A percentile compares a stretch with the other conserved stretches of the same genome.
These are phyloP conservation scores for Alethe diademata DNA, from an alignment of 2,113 vertebrate species.

Conservation along the genomic window DNA sequence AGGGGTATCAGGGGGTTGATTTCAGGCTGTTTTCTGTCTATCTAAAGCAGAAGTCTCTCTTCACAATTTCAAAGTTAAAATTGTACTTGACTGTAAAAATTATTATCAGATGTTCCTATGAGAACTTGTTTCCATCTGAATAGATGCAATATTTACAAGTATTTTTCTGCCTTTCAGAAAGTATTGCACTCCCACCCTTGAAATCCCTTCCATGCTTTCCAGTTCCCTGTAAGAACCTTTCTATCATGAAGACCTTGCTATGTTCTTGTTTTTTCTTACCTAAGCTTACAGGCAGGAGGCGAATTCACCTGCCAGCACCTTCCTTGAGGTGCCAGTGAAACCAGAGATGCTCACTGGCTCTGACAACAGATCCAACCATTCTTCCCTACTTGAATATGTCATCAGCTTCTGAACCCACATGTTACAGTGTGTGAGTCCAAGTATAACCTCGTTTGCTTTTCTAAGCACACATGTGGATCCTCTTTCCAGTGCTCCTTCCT, in stretches of 20 bases:
- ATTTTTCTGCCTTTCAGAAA: neutral
- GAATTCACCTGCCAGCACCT: neutral
- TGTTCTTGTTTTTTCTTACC: neutral
- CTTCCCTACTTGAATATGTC: neutral
- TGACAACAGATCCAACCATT: neutral
- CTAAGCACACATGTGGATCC: neutral
- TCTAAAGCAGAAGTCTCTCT: neutral
- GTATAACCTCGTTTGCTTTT: neutral
- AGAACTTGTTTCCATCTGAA: neutral
- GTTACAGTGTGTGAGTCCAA: neutral
- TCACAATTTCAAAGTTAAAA: neutral
- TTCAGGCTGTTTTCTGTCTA: neutral
- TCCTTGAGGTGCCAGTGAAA: neutral
- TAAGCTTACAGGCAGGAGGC: neutral
- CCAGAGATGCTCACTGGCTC: neutral
- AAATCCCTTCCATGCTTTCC: neutral
- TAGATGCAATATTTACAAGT: neutral
- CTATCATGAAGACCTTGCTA: neutral
- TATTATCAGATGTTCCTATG: neutral
- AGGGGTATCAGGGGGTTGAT: neutral
- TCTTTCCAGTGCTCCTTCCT: neutral
- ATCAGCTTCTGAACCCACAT: rapidly evolving
- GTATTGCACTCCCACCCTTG: neutral
- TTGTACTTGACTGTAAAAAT: neutral
- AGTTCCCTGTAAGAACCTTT: neutral